Evolutionary conservation across 2,888 invertebrate genomes (phyloP).

Genomic region (Cheilosia urbana): DNA sequence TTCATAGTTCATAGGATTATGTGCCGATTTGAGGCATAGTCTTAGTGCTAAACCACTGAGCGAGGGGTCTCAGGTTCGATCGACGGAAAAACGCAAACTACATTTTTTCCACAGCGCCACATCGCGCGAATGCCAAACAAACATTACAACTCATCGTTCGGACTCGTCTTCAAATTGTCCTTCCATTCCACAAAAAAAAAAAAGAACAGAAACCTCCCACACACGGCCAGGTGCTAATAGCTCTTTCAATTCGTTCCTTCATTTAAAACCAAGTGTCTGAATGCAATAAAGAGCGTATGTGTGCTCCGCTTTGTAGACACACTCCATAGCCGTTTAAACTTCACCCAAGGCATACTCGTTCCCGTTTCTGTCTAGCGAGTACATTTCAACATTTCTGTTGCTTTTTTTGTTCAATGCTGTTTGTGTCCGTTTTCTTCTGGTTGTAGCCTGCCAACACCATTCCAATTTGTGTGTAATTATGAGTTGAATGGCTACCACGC

Average conservation of each 20-base stretch:
- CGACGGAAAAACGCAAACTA: no score
- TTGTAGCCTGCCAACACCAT: constrained; percentile 66
- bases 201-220: not conserved
- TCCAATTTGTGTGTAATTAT: constrained; percentile 64
- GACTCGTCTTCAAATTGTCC: no score
- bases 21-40: no score
- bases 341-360: constrained; percentile 39
- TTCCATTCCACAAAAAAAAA: not conserved
- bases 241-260: constrained; percentile 20
- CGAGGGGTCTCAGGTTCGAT: no score
- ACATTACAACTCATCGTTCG: no score
- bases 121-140: no score
- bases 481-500: constrained; percentile 59
- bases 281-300: constrained; percentile 50
- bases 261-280: constrained; percentile 42
- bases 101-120: no score
- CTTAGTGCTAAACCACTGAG: no score
- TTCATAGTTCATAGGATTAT: no score
- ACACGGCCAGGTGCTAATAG: not conserved
- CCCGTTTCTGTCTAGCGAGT: constrained; percentile 25
- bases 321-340: constrained; percentile 25
- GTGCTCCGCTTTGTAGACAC: not conserved
- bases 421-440: constrained; percentile 27
- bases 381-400: not conserved
- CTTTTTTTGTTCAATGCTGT: not conserved